Evolutionary conservation across 2,113 vertebrate species (phyloP).

Genomic region (Mesoclemmys tuberculata): DNA sequence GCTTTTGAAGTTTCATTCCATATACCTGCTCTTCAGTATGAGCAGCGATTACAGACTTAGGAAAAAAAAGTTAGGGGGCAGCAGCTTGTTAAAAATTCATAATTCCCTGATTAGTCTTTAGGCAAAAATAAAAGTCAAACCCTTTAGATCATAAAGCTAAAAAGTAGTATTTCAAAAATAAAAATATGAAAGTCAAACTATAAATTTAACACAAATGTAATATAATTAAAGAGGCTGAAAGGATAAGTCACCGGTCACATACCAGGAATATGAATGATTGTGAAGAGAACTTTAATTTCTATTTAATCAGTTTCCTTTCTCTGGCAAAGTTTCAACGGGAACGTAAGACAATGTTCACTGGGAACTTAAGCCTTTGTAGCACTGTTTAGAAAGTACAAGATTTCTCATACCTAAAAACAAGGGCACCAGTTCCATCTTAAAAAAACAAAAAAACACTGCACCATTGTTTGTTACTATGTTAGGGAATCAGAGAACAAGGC

Average conservation of each 20-base stretch:
- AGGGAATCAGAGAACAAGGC: slow-evolving; percentile 22
- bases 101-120: slow-evolving; percentile 54
- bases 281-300: slow-evolving; percentile 59
- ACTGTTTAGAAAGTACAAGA: not conserved
- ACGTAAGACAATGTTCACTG: not conserved
- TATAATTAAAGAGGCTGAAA: slow-evolving; percentile 70
- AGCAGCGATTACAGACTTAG: not conserved
- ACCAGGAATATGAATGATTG: slow-evolving; percentile 43
- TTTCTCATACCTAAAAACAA: not conserved
- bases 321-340: not conserved
- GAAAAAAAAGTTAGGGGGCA: slow-evolving; percentile 38
- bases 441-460: not conserved
- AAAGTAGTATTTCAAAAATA: slow-evolving; percentile 51
- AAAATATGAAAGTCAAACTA: slow-evolving; percentile 23
- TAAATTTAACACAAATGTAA: slow-evolving; percentile 6
- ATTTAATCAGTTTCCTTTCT: slow-evolving; percentile 59
- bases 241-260: slow-evolving; percentile 72
- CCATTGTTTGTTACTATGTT: not conserved
- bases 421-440: not conserved
- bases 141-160: not conserved
- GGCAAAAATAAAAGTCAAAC: slow-evolving; percentile 27
- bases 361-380: not conserved
- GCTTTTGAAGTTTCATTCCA: slow-evolving; percentile 8
- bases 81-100: slow-evolving; percentile 53
- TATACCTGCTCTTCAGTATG: not conserved